Evolutionary conservation across 2,113 vertebrate genomes (phyloP).

Genomic region (Pogonocichla stellata): DNA sequence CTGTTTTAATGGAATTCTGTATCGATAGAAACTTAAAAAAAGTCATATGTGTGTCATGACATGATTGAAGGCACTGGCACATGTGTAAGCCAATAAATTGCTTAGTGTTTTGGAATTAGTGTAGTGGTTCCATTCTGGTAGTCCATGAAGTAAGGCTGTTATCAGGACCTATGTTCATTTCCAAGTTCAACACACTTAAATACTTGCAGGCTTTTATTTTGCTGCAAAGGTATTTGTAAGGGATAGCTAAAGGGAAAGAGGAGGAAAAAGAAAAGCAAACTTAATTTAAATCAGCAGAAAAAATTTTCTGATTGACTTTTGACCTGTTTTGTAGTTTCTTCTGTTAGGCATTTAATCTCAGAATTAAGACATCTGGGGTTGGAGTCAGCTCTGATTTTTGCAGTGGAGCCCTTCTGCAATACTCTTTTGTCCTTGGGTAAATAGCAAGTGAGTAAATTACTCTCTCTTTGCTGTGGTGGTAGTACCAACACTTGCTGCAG

Average conservation of each 20-base stretch:
- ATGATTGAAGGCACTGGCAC: not conserved
- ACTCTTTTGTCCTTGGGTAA: not conserved
- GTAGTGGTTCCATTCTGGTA: not conserved
- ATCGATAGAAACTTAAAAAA: not conserved
- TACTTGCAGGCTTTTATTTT: not conserved
- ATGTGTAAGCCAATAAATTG: not conserved
- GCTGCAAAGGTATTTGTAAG: not conserved
- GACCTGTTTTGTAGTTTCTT: not conserved
- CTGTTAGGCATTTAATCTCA: not conserved
- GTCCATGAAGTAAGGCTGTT: not conserved
- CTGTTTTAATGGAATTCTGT: not conserved
- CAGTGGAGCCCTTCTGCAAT: not conserved
- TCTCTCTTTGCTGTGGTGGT: not conserved
- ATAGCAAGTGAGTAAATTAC: not conserved
- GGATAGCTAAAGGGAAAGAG: not conserved
- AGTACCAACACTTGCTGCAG: not conserved
- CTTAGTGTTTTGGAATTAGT: not conserved
- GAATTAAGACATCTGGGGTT: not conserved
- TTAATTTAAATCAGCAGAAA: not conserved
- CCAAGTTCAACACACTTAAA: not conserved
- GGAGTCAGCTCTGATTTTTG: not conserved
- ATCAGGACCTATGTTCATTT: not conserved
- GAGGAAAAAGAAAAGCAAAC: not conserved
- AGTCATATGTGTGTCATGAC: not conserved
- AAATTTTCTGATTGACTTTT: not conserved